Conservation (phyloP, 2,113 vertebrate genomes). For the Myiagra hebetior region DNA sequence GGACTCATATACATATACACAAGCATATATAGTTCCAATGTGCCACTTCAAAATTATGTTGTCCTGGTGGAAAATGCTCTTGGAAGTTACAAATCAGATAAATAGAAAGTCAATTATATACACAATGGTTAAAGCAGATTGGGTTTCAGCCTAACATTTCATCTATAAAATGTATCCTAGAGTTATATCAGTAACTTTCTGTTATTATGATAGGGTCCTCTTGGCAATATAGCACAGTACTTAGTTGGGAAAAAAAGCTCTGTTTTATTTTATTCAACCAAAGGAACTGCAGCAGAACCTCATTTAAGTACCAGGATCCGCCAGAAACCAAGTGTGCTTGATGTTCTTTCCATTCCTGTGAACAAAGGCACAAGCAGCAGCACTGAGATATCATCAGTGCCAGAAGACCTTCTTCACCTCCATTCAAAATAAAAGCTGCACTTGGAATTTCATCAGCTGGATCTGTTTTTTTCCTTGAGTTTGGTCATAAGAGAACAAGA, state of each 20-base stretch:
- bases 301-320: neutral
- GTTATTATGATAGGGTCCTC: neutral
- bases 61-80: neutral
- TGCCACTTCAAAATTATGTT: neutral
- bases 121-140: neutral
- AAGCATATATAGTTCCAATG: neutral
- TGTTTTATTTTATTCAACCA: neutral
- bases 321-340: neutral
- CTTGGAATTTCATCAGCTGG: neutral
- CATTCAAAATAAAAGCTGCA: neutral
- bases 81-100: neutral
- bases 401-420: neutral
- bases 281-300: neutral
- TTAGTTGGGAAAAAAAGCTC: neutral
- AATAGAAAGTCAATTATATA: neutral
- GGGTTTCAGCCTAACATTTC: neutral
- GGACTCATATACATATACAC: neutral
- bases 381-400: neutral
- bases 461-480: neutral
- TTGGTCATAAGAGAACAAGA: neutral
- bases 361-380: neutral
- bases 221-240: neutral
- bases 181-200: neutral
- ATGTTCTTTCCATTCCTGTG: neutral
- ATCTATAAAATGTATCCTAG: neutral